Percentiles rank a stretch among this genome's conserved stretches.
These are phyloP conservation scores for Trachurus trachurus DNA, from an alignment of 2,797 vertebrate species.

Conservation along the genomic window DNA sequence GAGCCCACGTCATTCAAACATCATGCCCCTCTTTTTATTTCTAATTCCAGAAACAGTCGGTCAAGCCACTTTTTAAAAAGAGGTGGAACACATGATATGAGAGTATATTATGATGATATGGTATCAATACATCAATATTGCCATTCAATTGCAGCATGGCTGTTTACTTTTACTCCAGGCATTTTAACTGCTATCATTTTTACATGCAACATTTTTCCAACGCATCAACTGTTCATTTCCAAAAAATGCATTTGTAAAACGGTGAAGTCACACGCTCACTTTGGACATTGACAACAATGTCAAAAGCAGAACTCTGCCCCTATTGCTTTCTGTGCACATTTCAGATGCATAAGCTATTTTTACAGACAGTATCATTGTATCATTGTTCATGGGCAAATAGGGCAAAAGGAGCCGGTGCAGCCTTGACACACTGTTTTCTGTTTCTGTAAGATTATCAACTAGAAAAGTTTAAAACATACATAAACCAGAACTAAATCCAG, in stretches of 20 bases:
- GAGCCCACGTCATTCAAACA: not conserved
- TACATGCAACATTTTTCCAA: not conserved
- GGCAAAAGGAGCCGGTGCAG: constrained; percentile 5
- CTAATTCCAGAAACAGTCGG: not conserved
- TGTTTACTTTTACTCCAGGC: not conserved
- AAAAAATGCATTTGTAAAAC: not conserved
- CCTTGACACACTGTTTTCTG: not conserved
- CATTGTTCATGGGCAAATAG: not conserved
- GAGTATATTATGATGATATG: not conserved
- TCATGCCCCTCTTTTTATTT: not conserved
- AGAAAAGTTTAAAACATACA: not conserved
- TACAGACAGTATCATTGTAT: not conserved
- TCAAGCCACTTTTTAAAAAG: not conserved
- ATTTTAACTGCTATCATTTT: constrained; percentile 1
- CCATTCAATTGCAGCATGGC: not conserved
- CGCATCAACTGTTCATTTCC: not conserved
- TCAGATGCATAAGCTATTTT: not conserved
- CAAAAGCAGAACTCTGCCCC: not conserved
- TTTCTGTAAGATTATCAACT: not conserved
- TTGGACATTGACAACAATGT: not conserved
- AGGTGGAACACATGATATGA: not conserved
- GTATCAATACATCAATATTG: not conserved
- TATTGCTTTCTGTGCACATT: not conserved
- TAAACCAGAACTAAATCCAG: not conserved
- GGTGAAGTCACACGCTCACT: not conserved